Conservation (phyloP, 2,113 vertebrate genomes). For the Triplophysa tibetana region DNA sequence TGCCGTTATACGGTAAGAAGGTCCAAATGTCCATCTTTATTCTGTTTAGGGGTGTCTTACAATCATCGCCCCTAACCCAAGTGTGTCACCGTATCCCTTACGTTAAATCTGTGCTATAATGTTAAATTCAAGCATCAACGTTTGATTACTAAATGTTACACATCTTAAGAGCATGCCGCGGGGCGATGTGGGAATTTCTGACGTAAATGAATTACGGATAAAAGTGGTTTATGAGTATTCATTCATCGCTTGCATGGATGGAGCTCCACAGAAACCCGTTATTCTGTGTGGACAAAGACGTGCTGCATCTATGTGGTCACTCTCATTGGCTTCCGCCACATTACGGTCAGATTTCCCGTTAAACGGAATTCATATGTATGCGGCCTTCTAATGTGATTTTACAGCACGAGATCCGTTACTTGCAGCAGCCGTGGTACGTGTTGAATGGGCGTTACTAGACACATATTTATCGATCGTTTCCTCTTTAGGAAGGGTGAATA, state of each 20-base stretch:
- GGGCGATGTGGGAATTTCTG: background rate
- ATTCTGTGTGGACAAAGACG: conserved; percentile 43
- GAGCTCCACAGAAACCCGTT: background rate
- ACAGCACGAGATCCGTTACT: background rate
- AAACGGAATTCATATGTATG: background rate
- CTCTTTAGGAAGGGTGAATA: background rate
- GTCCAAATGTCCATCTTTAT: conserved; percentile 44
- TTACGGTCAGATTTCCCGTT: conserved; percentile 3
- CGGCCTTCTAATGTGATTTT: background rate
- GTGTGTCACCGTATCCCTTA: background rate
- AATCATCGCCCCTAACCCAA: background rate
- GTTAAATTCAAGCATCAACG: too few relatives aligned
- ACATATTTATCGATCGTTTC: background rate
- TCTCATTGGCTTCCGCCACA: conserved; percentile 2
- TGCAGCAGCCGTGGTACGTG: background rate
- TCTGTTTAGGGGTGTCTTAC: background rate
- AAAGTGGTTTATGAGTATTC: background rate
- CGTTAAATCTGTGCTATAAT: background rate
- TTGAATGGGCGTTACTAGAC: conserved; percentile 4
- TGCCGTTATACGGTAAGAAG: conserved; percentile 71
- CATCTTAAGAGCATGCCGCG: background rate
- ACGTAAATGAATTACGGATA: background rate
- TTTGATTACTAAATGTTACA: too few relatives aligned
- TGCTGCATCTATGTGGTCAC: conserved; percentile 1
- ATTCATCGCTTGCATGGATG: conserved; percentile 15